A percentile compares a stretch with the other conserved stretches of the same genome.
These are phyloP conservation scores for Bryconaethiops microstoma DNA, from an alignment of 2,797 vertebrate species.

Conservation along the genomic window DNA sequence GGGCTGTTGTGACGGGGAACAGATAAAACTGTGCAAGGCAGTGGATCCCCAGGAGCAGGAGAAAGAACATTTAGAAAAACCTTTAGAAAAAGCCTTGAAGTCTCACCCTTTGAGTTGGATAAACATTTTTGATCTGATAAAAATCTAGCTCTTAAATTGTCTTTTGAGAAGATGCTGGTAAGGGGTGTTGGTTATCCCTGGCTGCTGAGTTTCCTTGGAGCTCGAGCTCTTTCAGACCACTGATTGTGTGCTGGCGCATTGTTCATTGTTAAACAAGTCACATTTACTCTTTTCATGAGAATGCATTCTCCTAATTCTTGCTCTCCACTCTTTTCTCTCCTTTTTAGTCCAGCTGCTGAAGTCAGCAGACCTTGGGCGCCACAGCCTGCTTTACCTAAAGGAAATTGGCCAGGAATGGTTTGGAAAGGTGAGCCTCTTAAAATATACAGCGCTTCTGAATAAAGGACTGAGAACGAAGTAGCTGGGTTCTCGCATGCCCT, in stretches of 20 bases:
- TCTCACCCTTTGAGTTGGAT: background rate
- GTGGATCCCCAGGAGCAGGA: background rate
- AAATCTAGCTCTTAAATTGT: background rate
- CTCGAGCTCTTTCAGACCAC: background rate
- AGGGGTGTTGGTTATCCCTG: background rate
- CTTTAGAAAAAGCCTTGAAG: background rate
- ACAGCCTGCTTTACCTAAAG: constrained; percentile 94
- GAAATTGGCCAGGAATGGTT: constrained; percentile 97
- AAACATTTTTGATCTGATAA: background rate
- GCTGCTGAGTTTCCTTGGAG: background rate
- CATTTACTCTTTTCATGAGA: constrained; percentile 18
- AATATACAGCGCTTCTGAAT: constrained; percentile 18
- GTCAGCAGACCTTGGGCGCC: constrained; percentile 88
- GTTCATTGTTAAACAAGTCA: constrained; percentile 44
- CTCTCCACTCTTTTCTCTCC: constrained; percentile 14
- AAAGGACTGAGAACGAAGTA: background rate
- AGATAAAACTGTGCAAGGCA: background rate
- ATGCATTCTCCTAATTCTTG: constrained; percentile 19
- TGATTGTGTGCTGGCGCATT: background rate
- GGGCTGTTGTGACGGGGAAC: background rate
- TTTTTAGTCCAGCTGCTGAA: constrained; percentile 90
- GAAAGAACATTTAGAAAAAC: background rate
- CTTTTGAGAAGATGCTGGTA: background rate
- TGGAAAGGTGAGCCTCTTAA: constrained; percentile 85
- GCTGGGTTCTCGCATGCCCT: constrained; percentile 17